Conservation (phyloP, 2,113 vertebrate species). For the Danio rerio region GRCz12tu NC_133199.1:15982001-15982500, state of each 20-base stretch:
- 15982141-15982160: background rate
- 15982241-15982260: slow-evolving; percentile 44
- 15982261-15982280: slow-evolving; percentile 42
- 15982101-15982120: background rate
- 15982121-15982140: slow-evolving; percentile 1
- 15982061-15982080: background rate
- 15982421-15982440: slow-evolving; percentile 71
- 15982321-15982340: slow-evolving; percentile 63
- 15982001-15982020: background rate
- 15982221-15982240: slow-evolving; percentile 56
- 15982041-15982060: background rate
- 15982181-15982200: slow-evolving; percentile 7
- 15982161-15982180: background rate
- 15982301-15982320: slow-evolving; percentile 55
- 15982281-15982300: slow-evolving; percentile 42
- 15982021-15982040: background rate
- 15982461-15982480: slow-evolving; percentile 64
- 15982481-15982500: slow-evolving; percentile 68
- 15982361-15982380: slow-evolving; percentile 74
- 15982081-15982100: background rate
- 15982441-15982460: slow-evolving; percentile 62
- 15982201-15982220: slow-evolving; percentile 50
- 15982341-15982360: slow-evolving; percentile 64
- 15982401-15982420: slow-evolving; percentile 78
- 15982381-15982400: slow-evolving; percentile 76